Conservation (phyloP, 2,888 invertebrate species). For the Metacarcinus magister region DNA sequence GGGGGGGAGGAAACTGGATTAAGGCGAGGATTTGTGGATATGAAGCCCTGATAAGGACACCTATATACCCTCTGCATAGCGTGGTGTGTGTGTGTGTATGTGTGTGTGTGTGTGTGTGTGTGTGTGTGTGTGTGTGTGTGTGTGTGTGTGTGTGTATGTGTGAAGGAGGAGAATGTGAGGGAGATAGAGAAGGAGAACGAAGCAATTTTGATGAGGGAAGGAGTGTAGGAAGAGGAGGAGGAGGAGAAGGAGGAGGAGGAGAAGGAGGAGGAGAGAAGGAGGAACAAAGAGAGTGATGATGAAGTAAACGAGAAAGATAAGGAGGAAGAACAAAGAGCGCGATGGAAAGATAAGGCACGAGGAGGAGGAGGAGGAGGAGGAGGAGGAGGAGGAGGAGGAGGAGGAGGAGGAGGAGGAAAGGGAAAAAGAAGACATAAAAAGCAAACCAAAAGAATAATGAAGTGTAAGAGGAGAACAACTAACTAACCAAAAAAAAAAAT, state of each 20-base stretch:
- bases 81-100: constrained; percentile 59
- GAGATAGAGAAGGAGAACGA: not conserved
- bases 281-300: not conserved
- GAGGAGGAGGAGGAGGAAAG: not conserved
- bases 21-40: constrained; percentile 21
- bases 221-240: not conserved
- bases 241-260: constrained; percentile 7
- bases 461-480: not conserved
- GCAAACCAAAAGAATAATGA: not conserved
- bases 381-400: too few species aligned
- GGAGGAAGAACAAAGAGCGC: not conserved
- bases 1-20: not conserved
- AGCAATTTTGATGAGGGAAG: not conserved
- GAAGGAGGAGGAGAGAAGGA: constrained; percentile 18
- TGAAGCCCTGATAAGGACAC: constrained; percentile 2
- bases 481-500: not conserved
- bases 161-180: constrained; percentile 57
- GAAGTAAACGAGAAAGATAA: not conserved
- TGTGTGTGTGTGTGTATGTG: constrained; percentile 43
- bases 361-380: not conserved
- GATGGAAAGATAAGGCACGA: not conserved
- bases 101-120: constrained; percentile 57
- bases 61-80: not conserved
- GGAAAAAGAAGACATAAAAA: not conserved
- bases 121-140: constrained; percentile 52